Evolutionary conservation across 1,140 invertebrate species (phyloP).

Genomic region (Papilio polyxenes): DNA sequence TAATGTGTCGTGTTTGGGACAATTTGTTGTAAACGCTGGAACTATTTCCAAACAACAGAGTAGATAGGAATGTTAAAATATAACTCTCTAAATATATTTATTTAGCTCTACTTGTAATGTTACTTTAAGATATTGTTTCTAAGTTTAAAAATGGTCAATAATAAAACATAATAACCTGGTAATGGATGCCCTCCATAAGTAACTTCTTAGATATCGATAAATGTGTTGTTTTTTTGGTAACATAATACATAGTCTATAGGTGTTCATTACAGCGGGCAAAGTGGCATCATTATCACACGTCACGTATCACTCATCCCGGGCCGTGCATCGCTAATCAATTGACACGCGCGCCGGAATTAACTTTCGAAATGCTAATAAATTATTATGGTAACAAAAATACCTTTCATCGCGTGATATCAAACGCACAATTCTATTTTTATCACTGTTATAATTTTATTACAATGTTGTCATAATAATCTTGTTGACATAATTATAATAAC

Average conservation of each 20-base stretch:
- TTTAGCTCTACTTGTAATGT: too few relatives aligned
- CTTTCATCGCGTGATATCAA: not conserved
- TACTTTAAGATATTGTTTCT: too few relatives aligned
- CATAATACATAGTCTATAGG: not conserved
- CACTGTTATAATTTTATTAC: too few relatives aligned
- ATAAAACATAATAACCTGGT: not conserved
- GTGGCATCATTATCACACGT: not conserved
- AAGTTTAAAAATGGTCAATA: not conserved
- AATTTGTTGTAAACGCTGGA: not conserved
- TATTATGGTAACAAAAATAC: not conserved
- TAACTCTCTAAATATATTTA: too few relatives aligned
- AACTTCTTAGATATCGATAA: not conserved
- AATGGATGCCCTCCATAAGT: not conserved
- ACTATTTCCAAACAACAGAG: too few relatives aligned
- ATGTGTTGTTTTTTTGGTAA: not conserved
- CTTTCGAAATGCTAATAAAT: not conserved
- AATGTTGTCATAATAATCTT: too few relatives aligned
- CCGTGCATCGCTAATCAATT: not conserved
- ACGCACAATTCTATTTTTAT: too few relatives aligned
- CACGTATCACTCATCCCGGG: conserved; percentile 19
- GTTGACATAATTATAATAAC: too few relatives aligned
- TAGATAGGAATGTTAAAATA: too few relatives aligned
- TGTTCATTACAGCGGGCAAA: conserved; percentile 11
- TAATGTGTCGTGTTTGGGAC: not conserved
- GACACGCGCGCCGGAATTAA: not conserved